Base-by-base conservation (phyloP, 2,888 invertebrate genomes). In the Cephus rjabovi region DNA sequence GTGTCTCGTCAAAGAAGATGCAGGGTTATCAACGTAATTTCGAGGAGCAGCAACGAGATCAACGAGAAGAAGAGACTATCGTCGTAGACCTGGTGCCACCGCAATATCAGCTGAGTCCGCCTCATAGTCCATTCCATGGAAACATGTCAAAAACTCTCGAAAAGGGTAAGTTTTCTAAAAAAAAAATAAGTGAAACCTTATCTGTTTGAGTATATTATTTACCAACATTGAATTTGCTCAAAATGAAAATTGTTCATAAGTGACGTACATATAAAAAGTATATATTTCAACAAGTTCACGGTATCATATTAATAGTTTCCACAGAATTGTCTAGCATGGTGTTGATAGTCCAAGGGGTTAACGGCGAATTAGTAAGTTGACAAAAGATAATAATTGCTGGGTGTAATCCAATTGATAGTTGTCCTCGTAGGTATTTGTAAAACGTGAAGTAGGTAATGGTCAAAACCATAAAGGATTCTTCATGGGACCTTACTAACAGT, bases 21-120 rank as follows among this genome's bases (percentile, higher is more conserved):
- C 87, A 87, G 68, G 86, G 88, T 4, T 89, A 85, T 79, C 89
- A 87, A 34, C 82, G 86, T 74, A 85, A 84, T 78, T 88, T 84
- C 73, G 86, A 87, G 30, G 86, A 91, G 77, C 91, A 91, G 69
- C 89, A 89, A 69, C 87, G 89, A 34, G 86, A 88, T 56, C 85
- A 87, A 81, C 85, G 83, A 69, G 86, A 87, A 12, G 88, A 89
- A 77, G 93, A 91, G 77, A 93, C 93, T 3, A 92, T 94, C 77
- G 93, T 95, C 12, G 93, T 94, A 81, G 94, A 95, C 84, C 91
- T 94, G 75, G 92, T 94, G 76, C 93, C 94, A 30, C 93, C 94
- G 12, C 89, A 87, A 75, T 89, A 88, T 81, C 89, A 87, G 73
- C 79, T 88, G 3, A 89, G 87, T 11, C 89, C 89, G 23, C 88